phyloP scores from a whole-genome alignment of 2,797 vertebrate genomes.

The Thamnophis elegans region DNA sequence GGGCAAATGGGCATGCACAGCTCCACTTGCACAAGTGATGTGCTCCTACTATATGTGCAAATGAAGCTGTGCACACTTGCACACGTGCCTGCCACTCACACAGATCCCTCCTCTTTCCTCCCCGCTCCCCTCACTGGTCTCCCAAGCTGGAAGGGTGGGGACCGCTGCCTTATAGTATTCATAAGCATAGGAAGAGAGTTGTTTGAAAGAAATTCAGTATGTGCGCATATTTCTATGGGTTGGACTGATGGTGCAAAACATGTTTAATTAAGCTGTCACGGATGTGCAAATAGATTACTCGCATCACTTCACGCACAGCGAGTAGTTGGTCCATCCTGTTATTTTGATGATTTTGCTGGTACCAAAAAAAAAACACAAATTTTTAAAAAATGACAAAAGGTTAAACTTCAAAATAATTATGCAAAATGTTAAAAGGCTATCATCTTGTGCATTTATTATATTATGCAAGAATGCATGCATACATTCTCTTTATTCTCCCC shows the following conservation, averaged over 20 bases:
- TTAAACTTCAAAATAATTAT: not conserved
- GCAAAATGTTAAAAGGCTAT: not conserved
- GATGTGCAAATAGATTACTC: not conserved
- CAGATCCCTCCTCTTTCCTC: not conserved
- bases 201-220: not conserved
- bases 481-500: not conserved
- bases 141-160: not conserved
- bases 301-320: not conserved
- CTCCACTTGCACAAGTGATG: not conserved
- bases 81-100: not conserved
- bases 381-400: not conserved
- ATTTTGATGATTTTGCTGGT: not conserved
- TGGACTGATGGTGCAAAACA: not conserved
- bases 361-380: too few relatives aligned
- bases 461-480: not conserved
- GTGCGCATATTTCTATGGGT: not conserved
- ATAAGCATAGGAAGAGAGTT: not conserved
- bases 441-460: not conserved
- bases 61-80: not conserved
- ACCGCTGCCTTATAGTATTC: not conserved
- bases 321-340: not conserved
- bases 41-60: not conserved
- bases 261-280: not conserved
- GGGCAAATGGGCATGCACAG: fast-evolving
- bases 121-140: not conserved